phyloP scores from a whole-genome alignment of 1,140 invertebrate genomes.

The Bombyx mori region DNA sequence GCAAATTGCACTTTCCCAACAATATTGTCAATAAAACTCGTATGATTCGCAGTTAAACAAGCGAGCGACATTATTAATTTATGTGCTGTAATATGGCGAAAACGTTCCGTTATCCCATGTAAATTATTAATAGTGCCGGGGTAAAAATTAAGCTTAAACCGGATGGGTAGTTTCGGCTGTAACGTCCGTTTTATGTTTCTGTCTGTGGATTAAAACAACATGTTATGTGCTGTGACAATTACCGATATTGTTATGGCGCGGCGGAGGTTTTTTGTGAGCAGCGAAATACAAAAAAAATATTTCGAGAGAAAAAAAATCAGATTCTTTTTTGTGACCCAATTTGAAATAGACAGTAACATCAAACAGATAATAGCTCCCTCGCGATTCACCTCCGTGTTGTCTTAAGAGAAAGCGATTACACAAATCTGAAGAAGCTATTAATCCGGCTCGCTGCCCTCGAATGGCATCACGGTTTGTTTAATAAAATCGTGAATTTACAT shows the following conservation, averaged over 20 bases:
- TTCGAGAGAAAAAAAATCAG: slow-evolving; percentile 1
- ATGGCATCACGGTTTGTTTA: slow-evolving; percentile 71
- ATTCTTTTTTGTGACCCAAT: slow-evolving; percentile 7
- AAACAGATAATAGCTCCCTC: slow-evolving; percentile 45
- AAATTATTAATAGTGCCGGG: slow-evolving; percentile 70
- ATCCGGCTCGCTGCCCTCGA: slow-evolving; percentile 65
- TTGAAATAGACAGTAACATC: slow-evolving; percentile 15
- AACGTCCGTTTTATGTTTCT: slow-evolving; percentile 62
- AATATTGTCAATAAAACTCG: slow-evolving; percentile 72
- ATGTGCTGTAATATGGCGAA: slow-evolving; percentile 69
- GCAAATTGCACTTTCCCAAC: slow-evolving; percentile 69
- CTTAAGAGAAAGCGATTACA: slow-evolving; percentile 70
- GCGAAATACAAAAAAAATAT: neutral
- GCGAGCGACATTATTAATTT: slow-evolving; percentile 70
- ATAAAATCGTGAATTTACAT: slow-evolving; percentile 70
- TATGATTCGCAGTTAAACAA: slow-evolving; percentile 71
- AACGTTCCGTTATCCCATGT: slow-evolving; percentile 63
- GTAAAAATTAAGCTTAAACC: slow-evolving; percentile 70
- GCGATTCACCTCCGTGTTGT: slow-evolving; percentile 53
- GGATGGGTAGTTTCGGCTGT: slow-evolving; percentile 65
- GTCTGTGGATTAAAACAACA: slow-evolving; percentile 57
- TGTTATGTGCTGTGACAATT: slow-evolving; percentile 22
- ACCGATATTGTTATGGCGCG: slow-evolving; percentile 6
- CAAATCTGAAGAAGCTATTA: slow-evolving; percentile 71
- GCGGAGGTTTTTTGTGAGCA: neutral